Conservation (phyloP, 2,888 invertebrate genomes). For the Escarpia spicata region DNA sequence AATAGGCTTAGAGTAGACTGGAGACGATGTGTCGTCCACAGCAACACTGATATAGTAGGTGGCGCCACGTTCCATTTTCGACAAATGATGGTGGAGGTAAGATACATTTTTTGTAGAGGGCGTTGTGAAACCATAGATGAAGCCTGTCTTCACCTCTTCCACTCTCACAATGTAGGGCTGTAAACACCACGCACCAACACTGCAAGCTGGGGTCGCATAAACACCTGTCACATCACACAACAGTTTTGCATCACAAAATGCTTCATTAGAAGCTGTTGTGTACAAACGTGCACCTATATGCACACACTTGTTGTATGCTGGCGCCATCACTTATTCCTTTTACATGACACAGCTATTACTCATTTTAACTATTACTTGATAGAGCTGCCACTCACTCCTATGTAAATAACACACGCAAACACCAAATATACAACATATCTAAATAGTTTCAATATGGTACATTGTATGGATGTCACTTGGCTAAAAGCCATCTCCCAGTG, state of each 20-base stretch:
- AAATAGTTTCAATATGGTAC: no score
- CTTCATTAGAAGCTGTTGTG: background rate
- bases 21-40: background rate
- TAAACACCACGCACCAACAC: background rate
- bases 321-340: background rate
- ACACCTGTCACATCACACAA: background rate
- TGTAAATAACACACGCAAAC: no score
- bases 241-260: background rate
- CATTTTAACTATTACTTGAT: no score
- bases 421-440: no score
- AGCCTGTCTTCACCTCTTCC: background rate
- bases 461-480: no score
- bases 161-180: background rate
- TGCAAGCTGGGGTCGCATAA: background rate
- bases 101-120: background rate
- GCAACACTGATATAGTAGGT: constrained; percentile 28
- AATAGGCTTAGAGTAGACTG: background rate
- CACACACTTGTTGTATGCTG: background rate
- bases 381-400: no score
- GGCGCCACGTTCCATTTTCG: constrained; percentile 27
- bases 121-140: background rate
- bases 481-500: no score
- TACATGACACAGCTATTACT: background rate
- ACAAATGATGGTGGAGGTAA: background rate
- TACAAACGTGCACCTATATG: background rate